These are phyloP conservation scores for Gonatopus flavifemur DNA, from an alignment of 1,140 invertebrate genomes.

Conservation along the genomic window DNA sequence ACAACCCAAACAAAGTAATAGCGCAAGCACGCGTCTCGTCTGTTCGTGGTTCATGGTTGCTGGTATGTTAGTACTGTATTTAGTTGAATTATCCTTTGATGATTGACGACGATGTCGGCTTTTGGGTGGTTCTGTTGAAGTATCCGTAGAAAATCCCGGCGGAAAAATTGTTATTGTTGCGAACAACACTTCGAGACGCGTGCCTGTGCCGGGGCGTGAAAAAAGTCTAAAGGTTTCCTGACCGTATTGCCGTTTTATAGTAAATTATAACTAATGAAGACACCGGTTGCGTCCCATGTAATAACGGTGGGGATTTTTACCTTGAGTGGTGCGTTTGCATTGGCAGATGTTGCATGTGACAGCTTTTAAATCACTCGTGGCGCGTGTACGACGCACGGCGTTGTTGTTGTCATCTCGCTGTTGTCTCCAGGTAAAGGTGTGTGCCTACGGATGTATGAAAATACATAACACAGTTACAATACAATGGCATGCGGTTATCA, in stretches of 20 bases:
- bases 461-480: constrained; percentile 4
- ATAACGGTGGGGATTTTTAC: constrained; percentile 45
- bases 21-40: constrained; percentile 8
- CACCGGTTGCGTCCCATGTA: constrained; percentile 2
- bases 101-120: no score
- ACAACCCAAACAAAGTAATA: constrained; percentile 23
- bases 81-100: no score
- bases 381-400: constrained; percentile 14
- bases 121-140: no score
- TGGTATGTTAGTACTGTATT: no score
- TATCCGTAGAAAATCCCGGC: no score
- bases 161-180: background rate
- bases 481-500: background rate
- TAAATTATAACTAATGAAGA: constrained; percentile 59
- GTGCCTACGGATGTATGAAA: background rate
- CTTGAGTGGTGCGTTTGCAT: constrained; percentile 58
- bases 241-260: constrained; percentile 58
- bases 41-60: constrained; percentile 18
- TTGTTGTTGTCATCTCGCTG: constrained; percentile 30
- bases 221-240: constrained; percentile 42
- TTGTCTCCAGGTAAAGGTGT: background rate
- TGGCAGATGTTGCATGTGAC: constrained; percentile 55
- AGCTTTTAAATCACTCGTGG: constrained; percentile 51
- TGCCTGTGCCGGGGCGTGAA: constrained; percentile 33
- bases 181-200: no score